phyloP scores from a whole-genome alignment of 1,140 invertebrate genomes.

The Sminthurinus signatus region DNA sequence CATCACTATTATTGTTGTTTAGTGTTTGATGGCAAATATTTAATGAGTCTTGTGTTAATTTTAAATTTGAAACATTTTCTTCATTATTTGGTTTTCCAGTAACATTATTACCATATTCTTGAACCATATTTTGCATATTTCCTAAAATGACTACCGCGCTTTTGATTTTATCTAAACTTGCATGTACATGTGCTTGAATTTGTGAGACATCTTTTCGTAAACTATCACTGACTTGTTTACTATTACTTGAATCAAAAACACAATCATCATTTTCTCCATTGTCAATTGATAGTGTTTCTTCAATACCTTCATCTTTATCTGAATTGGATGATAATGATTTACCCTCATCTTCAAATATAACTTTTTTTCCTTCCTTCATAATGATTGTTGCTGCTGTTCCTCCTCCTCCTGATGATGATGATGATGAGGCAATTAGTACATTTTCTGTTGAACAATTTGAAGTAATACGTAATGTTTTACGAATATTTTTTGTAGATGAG shows the following conservation, averaged over 20 bases:
- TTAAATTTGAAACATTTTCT: too few relatives aligned
- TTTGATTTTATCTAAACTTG: not conserved
- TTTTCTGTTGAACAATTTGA: not conserved
- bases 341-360: slow-evolving; percentile 39
- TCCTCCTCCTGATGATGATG: not conserved
- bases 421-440: not conserved
- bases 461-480: not conserved
- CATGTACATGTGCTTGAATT: not conserved
- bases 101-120: not conserved
- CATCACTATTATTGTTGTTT: too few relatives aligned
- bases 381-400: too few relatives aligned
- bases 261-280: not conserved
- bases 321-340: slow-evolving; percentile 37
- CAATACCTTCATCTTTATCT: slow-evolving; percentile 41
- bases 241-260: not conserved
- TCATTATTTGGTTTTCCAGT: not conserved
- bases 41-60: too few relatives aligned
- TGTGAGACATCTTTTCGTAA: not conserved
- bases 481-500: not conserved
- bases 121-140: not conserved
- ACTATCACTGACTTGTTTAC: not conserved
- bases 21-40: too few relatives aligned
- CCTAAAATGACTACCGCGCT: not conserved
- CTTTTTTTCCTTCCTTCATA: too few relatives aligned
- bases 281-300: slow-evolving; percentile 9